Evolutionary conservation across 1,140 invertebrate genomes (phyloP).

Genomic region (Trichonephila clavata): DNA sequence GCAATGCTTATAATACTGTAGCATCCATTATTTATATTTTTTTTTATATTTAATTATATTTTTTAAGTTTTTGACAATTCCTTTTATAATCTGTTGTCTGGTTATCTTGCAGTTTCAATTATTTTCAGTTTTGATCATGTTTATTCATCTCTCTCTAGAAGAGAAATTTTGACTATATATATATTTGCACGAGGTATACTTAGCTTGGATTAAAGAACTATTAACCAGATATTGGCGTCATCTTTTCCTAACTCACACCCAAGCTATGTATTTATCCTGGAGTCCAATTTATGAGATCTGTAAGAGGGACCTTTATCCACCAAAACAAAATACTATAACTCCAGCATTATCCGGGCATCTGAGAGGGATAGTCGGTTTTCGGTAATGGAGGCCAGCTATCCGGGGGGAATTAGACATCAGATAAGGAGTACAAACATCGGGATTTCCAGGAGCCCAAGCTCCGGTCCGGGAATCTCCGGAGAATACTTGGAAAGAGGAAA

Average conservation of each 20-base stretch:
- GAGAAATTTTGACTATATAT: no score
- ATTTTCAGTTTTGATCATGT: no score
- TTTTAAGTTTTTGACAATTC: no score
- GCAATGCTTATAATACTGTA: no score
- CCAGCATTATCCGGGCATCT: conserved; percentile 15
- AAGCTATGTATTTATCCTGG: not conserved
- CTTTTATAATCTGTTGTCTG: no score
- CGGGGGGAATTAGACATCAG: conserved; percentile 18
- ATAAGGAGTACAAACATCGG: conserved; percentile 63
- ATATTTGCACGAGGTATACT: no score
- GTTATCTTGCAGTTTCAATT: no score
- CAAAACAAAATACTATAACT: conserved; percentile 58
- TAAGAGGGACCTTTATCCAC: conserved; percentile 3
- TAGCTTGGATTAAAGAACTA: not conserved
- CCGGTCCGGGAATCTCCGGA: not conserved
- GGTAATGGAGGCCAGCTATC: conserved; percentile 44
- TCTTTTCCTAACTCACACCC: not conserved
- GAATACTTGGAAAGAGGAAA: conserved; percentile 37
- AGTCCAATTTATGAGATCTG: not conserved
- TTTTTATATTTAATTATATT: no score
- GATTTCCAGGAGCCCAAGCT: conserved; percentile 17
- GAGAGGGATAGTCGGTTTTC: conserved; percentile 1
- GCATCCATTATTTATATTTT: no score
- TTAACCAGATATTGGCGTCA: not conserved
- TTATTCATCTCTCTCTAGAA: no score